Percentiles rank a stretch among this genome's conserved stretches.
These are phyloP conservation scores for Cabera pusaria DNA, from an alignment of 2,888 invertebrate species.

Conservation along the genomic window DNA sequence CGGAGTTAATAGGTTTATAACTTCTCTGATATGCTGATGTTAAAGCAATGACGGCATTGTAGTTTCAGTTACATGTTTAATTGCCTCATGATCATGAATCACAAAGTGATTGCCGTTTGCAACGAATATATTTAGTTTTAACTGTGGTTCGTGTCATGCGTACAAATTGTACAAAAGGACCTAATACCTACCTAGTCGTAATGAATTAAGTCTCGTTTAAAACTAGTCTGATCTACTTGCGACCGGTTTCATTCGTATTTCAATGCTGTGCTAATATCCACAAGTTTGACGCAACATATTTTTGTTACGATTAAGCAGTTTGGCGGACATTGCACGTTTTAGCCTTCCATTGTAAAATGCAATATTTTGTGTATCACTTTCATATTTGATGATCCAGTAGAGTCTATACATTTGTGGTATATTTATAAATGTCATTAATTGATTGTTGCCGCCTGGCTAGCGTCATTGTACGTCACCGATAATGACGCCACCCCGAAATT, in stretches of 20 bases:
- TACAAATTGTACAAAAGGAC: no score
- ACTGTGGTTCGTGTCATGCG: conserved; percentile 4
- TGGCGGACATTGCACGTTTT: conserved; percentile 39
- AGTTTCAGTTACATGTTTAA: conserved; percentile 6
- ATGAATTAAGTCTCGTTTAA: conserved; percentile 8
- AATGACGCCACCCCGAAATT: conserved; percentile 33
- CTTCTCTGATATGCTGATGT: conserved; percentile 4
- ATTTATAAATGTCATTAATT: background rate
- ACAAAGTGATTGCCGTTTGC: conserved; percentile 5
- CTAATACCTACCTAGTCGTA: no score
- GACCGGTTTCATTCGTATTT: conserved; percentile 34
- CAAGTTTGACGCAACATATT: conserved; percentile 35
- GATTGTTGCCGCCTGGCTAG: conserved; percentile 17
- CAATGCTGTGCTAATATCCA: conserved; percentile 34
- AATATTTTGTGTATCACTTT: conserved; percentile 40
- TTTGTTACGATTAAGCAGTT: conserved; percentile 29
- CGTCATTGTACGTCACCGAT: conserved; percentile 20
- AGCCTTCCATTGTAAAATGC: conserved; percentile 39
- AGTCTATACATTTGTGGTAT: background rate
- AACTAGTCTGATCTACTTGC: conserved; percentile 33
- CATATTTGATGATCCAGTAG: conserved; percentile 25
- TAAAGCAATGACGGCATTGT: background rate
- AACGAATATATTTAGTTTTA: conserved; percentile 14
- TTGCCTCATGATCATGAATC: conserved; percentile 14
- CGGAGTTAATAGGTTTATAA: conserved; percentile 5